Evolutionary conservation across 1,140 invertebrate species (phyloP).

Genomic region (Leucophenga varia): DNA sequence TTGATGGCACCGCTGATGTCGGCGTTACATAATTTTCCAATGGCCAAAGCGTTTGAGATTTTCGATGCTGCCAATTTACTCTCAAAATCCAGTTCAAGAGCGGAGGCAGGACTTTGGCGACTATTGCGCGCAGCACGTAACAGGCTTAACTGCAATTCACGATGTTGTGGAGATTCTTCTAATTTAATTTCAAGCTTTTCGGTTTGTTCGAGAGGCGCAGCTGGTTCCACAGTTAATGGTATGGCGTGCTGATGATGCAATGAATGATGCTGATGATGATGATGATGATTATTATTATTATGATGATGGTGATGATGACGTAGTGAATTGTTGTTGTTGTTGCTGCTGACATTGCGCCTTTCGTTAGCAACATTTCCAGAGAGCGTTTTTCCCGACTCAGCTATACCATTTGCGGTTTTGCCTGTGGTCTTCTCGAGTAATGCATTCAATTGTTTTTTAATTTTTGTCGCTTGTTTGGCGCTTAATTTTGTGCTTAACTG

Average conservation of each 20-base stretch:
- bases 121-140: constrained; percentile 28
- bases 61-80: constrained; percentile 49
- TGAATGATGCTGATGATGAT: constrained; percentile 20
- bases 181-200: constrained; percentile 51
- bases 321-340: constrained; percentile 22
- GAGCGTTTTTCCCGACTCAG: constrained; percentile 7
- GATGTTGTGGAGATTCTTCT: constrained; percentile 46
- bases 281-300: not conserved
- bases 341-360: constrained; percentile 18
- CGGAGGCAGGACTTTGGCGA: constrained; percentile 14
- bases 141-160: constrained; percentile 37
- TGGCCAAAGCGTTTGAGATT: constrained; percentile 42
- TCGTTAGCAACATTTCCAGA: constrained; percentile 20
- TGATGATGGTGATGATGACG: constrained; percentile 14
- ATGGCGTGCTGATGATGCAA: constrained; percentile 49
- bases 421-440: constrained; percentile 40
- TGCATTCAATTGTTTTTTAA: constrained; percentile 51
- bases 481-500: constrained; percentile 28
- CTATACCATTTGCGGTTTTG: constrained; percentile 23
- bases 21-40: no score
- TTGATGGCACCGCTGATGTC: no score
- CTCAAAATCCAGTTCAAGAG: constrained; percentile 47
- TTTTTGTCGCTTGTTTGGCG: constrained; percentile 42
- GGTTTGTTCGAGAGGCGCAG: constrained; percentile 47
- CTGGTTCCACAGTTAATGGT: constrained; percentile 46